Evolutionary conservation across 2,888 invertebrate species (phyloP), one percentile per base, ranked within the genome.

Genomic region (Dioctria linearis): DNA sequence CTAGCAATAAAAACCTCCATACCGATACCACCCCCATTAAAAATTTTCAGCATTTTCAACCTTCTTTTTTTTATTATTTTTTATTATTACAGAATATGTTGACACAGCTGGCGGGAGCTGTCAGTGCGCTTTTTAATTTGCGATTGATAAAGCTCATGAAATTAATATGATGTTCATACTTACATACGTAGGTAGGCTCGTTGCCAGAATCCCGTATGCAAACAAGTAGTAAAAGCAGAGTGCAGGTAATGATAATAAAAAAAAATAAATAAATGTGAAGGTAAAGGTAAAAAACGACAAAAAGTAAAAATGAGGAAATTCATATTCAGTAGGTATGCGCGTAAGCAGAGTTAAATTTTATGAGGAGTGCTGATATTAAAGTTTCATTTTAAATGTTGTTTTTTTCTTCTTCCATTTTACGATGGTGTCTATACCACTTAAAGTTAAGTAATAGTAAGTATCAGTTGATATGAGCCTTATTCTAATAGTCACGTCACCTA

Each of bases 61-160:
- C n/a, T 69, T 69, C 39, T 25, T 25, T 25, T 25, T 25, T 25
- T 25, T 25, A 25, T 25, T 25, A 25, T 25, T 25, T 25, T 25
- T 25, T 2, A 25, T 11, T 51, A 37, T 51, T 54, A 5, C 51
- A 39, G 40, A 11, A 69, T 51, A 25, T 69, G 51, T 69, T 69
- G 51, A 69, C 69, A 69, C 69, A 69, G 69, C 54, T 69, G 69
- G 51, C 4, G 39, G 43, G 11, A n/a, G 51, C 69, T 69, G 51
- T 69, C 69, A 69, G 11, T 39, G 37, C 39, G 51, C 37, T 39
- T 69, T 69, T 69, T 69, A 69, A 51, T 69, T 51, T 54, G 40
- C 51, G 39, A n/a, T 69, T 69, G 51, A 69, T 69, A 69, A 69
- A 69, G 37, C 69, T 49, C 69, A 69, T 51, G 39, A 69, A 69